These are phyloP conservation scores for Scaptomyza reducta DNA, from an alignment of 2,888 invertebrate species.

Conservation along the genomic window DNA sequence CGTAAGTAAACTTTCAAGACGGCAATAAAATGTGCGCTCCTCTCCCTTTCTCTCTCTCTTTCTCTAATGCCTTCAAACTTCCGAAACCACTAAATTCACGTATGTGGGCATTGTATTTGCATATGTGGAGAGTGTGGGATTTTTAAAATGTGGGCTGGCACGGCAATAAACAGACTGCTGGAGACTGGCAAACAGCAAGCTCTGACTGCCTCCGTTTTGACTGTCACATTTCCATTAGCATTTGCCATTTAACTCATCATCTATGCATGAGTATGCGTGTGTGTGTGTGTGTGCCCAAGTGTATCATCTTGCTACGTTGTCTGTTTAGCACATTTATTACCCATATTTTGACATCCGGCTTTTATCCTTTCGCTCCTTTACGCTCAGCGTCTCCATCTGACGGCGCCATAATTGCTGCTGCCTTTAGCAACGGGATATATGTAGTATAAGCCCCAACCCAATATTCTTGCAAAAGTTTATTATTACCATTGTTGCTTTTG, in stretches of 20 bases:
- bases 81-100: constrained; percentile 76
- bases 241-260: constrained; percentile 73
- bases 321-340: constrained; percentile 75
- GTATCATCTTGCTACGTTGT: constrained; percentile 59
- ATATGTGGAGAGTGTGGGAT: constrained; percentile 40
- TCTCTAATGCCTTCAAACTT: constrained; percentile 66
- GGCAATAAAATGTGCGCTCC: constrained; percentile 67
- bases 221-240: constrained; percentile 78
- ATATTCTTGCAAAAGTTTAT: constrained; percentile 58
- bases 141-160: background rate
- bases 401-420: constrained; percentile 67
- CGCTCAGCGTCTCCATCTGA: constrained; percentile 34
- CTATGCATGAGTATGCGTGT: constrained; percentile 26
- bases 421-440: constrained; percentile 40
- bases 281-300: constrained; percentile 36
- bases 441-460: background rate
- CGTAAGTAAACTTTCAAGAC: constrained; percentile 75
- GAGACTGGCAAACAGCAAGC: constrained; percentile 36
- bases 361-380: constrained; percentile 73
- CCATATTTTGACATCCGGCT: constrained; percentile 79
- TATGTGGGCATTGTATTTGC: constrained; percentile 54
- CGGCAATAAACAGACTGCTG: constrained; percentile 47
- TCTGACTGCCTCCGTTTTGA: background rate
- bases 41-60: constrained; percentile 25
- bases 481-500: constrained; percentile 53